Evolutionary conservation across 1,140 invertebrate genomes (phyloP), one percentile per base, ranked within the genome.

Genomic region (Pseudachorutes palmiensis): DNA sequence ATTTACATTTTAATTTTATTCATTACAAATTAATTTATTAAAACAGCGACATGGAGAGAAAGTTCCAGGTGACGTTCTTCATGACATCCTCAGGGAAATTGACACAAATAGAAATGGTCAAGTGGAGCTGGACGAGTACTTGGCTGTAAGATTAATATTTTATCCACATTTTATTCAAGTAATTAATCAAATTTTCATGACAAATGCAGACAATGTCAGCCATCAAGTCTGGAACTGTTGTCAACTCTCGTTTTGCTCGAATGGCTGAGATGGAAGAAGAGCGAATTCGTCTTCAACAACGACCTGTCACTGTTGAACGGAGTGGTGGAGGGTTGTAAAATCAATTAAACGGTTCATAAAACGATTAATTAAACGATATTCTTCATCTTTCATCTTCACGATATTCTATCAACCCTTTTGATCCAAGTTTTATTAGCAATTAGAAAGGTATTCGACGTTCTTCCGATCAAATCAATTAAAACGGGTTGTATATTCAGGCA

Each of bases 51-150:
- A 87, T 77, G 93, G 92, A 74, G 93, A 97, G 79, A 85, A 92
- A 74, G 88, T 98, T 68, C 86, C 90, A 66, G 95, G 97, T 62
- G 91, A 97, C 79, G 89, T 96, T 80, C 84, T 99, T 74, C 97
- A 98, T 81, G 93, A 97, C 80, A 95, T 99, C 78, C 85, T 99
- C 68, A 87, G 84, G 78, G 96, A 99, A 85, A 97, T 98, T 77
- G 97, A 99, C 84, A 89, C 96, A 75, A 98, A 98, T 82, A 94
- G 94, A 86, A 99, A 99, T 82, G 97, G 97, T 75, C 92, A 98
- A 84, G 92, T 99, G 76, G 96, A 99, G 80, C 84, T 98, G 76
- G 93, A 96, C 78, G 96, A 99, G 82, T 99, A 97, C 81, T 84
- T 99, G 77, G 94, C 98, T 91, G 95, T 98, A 85, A 70, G 75